A percentile compares a stretch with the other conserved stretches of the same genome.
Evolutionary conservation across 2,113 vertebrate genomes (phyloP).

Genomic region (Nyctibius bracteatus): DNA sequence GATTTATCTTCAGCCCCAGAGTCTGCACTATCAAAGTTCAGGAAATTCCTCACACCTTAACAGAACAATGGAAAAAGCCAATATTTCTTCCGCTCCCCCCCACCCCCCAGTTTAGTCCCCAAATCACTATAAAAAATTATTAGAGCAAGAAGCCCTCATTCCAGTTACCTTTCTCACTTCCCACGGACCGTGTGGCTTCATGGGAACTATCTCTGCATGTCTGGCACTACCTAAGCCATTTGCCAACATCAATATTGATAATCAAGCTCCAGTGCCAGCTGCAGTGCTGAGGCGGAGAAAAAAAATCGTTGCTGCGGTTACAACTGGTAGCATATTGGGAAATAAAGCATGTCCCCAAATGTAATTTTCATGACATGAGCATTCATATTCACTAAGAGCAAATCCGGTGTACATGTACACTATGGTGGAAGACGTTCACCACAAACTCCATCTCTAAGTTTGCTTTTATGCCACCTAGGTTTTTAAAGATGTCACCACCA

Average conservation of each 20-base stretch:
- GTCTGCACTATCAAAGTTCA: background rate
- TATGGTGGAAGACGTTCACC: background rate
- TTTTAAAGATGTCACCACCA: background rate
- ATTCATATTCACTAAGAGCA: background rate
- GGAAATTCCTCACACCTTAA: background rate
- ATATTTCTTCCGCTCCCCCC: background rate
- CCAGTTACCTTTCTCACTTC: background rate
- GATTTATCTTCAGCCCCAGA: background rate
- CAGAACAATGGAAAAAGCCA: background rate
- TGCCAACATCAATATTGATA: background rate
- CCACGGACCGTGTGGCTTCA: background rate
- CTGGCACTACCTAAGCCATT: background rate
- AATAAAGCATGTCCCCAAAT: background rate
- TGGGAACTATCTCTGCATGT: background rate
- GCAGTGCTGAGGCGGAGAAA: background rate
- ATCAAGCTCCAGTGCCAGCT: background rate
- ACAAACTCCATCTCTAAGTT: background rate
- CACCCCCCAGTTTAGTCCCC: background rate
- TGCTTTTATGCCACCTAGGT: background rate
- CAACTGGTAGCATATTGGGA: background rate
- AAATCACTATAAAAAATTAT: background rate
- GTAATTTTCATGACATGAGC: background rate
- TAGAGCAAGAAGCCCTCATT: background rate
- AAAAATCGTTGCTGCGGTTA: background rate
- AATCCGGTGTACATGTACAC: rapidly evolving